Evolutionary conservation across 92 coral and sea anemone genomes (phyloP).

Genomic region (Phenganax marumi): DNA sequence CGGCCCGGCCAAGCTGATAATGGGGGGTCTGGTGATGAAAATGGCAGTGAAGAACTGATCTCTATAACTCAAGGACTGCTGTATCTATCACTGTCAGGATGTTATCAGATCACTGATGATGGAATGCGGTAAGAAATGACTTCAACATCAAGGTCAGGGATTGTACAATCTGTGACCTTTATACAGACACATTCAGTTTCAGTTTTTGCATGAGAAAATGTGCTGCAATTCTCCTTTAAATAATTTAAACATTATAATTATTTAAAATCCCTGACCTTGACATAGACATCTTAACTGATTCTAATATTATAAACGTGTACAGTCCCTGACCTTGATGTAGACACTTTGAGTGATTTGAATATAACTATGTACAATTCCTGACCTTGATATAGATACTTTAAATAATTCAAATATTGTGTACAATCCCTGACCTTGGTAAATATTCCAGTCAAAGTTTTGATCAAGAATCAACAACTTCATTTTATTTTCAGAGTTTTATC

Average conservation of each 20-base stretch:
- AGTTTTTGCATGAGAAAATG: too few relatives aligned
- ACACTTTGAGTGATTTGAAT: too few relatives aligned
- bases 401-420: too few relatives aligned
- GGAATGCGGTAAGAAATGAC: slow-evolving; percentile 69
- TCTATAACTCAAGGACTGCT: slow-evolving; percentile 60
- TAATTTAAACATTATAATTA: too few relatives aligned
- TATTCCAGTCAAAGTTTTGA: not conserved
- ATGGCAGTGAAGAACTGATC: slow-evolving; percentile 12
- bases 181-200: too few relatives aligned
- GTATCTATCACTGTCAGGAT: slow-evolving; percentile 87
- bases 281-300: not conserved
- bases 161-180: too few relatives aligned
- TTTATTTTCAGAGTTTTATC: slow-evolving; percentile 66
- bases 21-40: slow-evolving; percentile 45
- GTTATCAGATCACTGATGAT: slow-evolving; percentile 85
- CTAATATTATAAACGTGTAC: too few relatives aligned
- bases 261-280: not conserved
- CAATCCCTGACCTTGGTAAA: not conserved
- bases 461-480: not conserved
- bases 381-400: not conserved
- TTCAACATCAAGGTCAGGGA: not conserved
- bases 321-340: too few relatives aligned
- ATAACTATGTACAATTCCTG: not conserved
- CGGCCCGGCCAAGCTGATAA: slow-evolving; percentile 28
- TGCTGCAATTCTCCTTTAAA: too few relatives aligned